These are phyloP conservation scores for Bombylius major DNA, from an alignment of 2,888 invertebrate genomes.

Conservation along the genomic window DNA sequence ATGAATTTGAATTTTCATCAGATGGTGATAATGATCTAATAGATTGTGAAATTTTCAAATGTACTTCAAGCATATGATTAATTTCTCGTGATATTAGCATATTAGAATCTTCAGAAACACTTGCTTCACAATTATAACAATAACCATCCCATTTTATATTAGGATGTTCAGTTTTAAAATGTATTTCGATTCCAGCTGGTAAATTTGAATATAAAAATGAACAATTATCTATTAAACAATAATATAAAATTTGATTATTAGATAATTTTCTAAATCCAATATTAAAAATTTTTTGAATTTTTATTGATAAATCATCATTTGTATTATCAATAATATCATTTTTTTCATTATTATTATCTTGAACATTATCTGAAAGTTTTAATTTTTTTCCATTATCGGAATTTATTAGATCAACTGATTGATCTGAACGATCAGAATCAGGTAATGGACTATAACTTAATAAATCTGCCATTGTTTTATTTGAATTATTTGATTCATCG, in stretches of 20 bases:
- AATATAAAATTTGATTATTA: slow-evolving; percentile 16
- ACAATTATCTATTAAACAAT: slow-evolving; percentile 27
- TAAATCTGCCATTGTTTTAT: no score
- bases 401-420: no score
- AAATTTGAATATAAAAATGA: slow-evolving; percentile 27
- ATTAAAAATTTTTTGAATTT: slow-evolving; percentile 21
- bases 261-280: slow-evolving; percentile 20
- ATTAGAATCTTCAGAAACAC: slow-evolving; percentile 8
- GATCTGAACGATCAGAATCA: no score
- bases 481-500: no score
- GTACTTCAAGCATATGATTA: slow-evolving; percentile 23
- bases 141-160: slow-evolving; percentile 44
- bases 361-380: no score
- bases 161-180: slow-evolving; percentile 27
- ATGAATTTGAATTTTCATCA: neutral
- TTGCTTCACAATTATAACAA: slow-evolving; percentile 39
- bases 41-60: slow-evolving; percentile 8
- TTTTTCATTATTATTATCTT: neutral
- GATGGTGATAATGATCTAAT: neutral
- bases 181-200: slow-evolving; percentile 26
- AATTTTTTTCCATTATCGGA: no score
- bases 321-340: neutral
- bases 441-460: no score
- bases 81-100: slow-evolving; percentile 19
- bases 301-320: neutral